A percentile compares a stretch with the other conserved stretches of the same genome.
Conservation (phyloP, 2,797 vertebrate genomes). For the Pangasius larnaudii region DNA sequence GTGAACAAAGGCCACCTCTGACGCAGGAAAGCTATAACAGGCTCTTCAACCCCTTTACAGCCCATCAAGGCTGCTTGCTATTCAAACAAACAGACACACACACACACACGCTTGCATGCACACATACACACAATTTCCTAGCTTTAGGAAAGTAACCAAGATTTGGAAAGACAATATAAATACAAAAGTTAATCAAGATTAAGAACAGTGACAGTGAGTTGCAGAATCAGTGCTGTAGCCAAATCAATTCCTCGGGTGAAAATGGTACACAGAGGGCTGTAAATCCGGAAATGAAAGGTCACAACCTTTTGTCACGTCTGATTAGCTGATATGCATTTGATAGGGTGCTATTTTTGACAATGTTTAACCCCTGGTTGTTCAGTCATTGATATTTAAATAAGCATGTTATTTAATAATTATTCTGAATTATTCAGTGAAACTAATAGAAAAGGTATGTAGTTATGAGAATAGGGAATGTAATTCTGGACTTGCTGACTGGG, state of each 20-base stretch:
- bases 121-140: conserved; percentile 55
- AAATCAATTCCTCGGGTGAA: not conserved
- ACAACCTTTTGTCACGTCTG: not conserved
- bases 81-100: conserved; percentile 16
- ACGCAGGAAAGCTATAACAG: conserved; percentile 82
- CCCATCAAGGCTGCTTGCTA: conserved; percentile 42
- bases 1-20: conserved; percentile 78
- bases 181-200: conserved; percentile 73
- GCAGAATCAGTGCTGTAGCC: not conserved
- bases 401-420: not conserved
- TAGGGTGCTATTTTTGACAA: not conserved
- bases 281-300: not conserved
- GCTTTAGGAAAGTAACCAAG: conserved; percentile 72
- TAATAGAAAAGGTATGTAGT: not conserved
- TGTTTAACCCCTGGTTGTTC: not conserved
- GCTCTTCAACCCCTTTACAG: conserved; percentile 78
- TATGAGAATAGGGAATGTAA: not conserved
- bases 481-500: not conserved
- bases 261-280: not conserved
- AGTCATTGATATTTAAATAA: not conserved
- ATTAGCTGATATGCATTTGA: conserved; percentile 1
- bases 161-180: conserved; percentile 75
- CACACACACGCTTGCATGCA: not conserved
- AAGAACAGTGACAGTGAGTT: conserved; percentile 43
- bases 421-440: not conserved